Base-by-base conservation (phyloP, 2,113 vertebrate genomes). In the Cephalopterus ornatus region DNA sequence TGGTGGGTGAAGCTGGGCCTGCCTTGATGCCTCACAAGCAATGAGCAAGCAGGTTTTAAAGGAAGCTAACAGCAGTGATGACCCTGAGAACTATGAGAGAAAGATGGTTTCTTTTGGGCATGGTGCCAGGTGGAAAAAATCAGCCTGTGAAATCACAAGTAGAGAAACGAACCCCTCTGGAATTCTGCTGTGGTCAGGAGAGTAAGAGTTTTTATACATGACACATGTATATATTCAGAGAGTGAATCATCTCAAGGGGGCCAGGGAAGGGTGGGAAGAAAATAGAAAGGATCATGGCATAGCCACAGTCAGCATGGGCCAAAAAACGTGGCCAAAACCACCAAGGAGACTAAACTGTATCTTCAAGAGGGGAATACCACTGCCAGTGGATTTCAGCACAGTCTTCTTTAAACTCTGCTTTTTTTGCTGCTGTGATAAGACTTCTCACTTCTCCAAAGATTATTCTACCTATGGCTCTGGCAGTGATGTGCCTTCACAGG, bases 101-200 rank as follows among this genome's bases (percentile, higher is more conserved):
- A 52, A 71, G 58, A 53, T 18, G 0, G 32, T 59, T 77, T 74
- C 11, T 93, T 63, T 92, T 8, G 50, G 85, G 76, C 35, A 39
- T 9, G 9, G 28, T 23, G 44, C 63, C 74, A 81, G n/a, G 19
- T 37, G 23, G 24, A 70, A 88, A 71, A 66, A 72, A 39, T 50
- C 62, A 82, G 52, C 20, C 56, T 66, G 67, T 62, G 74, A 92
- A 95, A 93, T 83, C 55, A 50, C 14, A 70, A 93, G 85, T n/a
- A 52, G 79, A 67, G 62, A 79, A 91, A 73, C 37, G 76, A 95
- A 63, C 10, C 52, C 11, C 46, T 85, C 61, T 76, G 73, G 33
- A 86, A 82, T 89, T 92, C 24, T 93, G 46, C 92, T 96, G 88
- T 49, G 50, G 92, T 95, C 85, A 83, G 93, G 50, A 89, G 24